Base-by-base conservation (phyloP, 2,113 vertebrate genomes). In the Callaeas wilsoni region DNA sequence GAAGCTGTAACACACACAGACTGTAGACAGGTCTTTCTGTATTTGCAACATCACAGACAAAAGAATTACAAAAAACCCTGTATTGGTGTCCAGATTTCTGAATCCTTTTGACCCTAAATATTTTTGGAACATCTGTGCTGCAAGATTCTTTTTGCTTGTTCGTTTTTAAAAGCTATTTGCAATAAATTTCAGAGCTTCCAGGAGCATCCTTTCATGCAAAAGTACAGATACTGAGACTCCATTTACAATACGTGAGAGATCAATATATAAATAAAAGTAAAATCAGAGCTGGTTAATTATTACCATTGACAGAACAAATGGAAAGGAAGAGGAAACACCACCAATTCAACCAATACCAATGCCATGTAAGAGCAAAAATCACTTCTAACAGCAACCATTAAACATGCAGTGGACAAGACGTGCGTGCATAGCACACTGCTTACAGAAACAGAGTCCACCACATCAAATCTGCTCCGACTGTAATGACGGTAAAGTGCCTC, bases 401-500 rank as follows among this genome's bases (percentile, higher is more conserved):
- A 70, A n/a, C 11, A 75, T 35, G 39, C 42, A 73, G 47, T 3
- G 2, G 49, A 42, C 32, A 71, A 83, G 46, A 52, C 33, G n/a
- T 13, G 2, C 26, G 11, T 4, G 21, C 30, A 37, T 22, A 52
- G 59, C 55, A 63, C 29, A 33, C 17, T 9, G 37, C 80, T 75
- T 32, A 19, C 9, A 83, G 80, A 87, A 93, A 87, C 63, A 57
- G 53, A 95, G 41, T 21, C 63, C 68, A 78, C 18, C 71, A 47
- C 68, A 90, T 53, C 70, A 78, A 87, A 91, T 41, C 64, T 89
- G 12, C 75, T 81, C 84, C 16, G 6, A 22, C 35, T 86, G 27
- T 39, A 95, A 93, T 50, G 77, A 78, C 73, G 92, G 41, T 18
- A 50, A 93, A 95, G 70, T 89, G 64, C 64, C 75, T 89, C 56